These are phyloP conservation scores for Drosophila ficusphila DNA, from an alignment of 1,140 invertebrate genomes.

Conservation along the genomic window DNA sequence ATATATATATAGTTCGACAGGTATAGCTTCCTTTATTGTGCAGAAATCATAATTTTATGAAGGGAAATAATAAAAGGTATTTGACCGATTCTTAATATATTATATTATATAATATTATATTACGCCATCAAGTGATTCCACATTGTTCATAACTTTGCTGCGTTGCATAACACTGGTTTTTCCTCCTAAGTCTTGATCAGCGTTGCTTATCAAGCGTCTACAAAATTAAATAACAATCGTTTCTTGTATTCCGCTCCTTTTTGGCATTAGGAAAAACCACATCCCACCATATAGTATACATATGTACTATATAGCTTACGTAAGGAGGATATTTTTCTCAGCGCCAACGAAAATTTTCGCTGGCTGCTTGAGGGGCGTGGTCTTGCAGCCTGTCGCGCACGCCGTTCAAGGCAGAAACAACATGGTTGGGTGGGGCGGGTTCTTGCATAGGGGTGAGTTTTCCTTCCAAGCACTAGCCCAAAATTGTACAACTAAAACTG, in stretches of 20 bases:
- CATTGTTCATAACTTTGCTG: too few species aligned
- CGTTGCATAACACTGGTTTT: too few species aligned
- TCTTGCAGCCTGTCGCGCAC: slow-evolving; percentile 24
- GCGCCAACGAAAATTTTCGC: slow-evolving; percentile 26
- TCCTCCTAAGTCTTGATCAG: too few species aligned
- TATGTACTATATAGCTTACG: slow-evolving; percentile 1
- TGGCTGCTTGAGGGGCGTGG: slow-evolving; percentile 24
- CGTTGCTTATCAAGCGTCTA: too few species aligned
- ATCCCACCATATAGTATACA: not conserved
- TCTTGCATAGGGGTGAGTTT: slow-evolving; percentile 25
- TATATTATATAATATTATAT: too few species aligned
- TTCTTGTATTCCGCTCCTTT: not conserved
- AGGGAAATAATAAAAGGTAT: too few species aligned
- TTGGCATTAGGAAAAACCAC: not conserved
- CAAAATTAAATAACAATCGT: too few species aligned
- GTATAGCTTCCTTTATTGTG: too few species aligned
- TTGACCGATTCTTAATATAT: too few species aligned
- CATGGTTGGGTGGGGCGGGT: slow-evolving; percentile 12
- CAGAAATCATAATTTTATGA: too few species aligned
- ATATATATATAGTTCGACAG: too few species aligned
- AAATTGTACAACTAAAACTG: not conserved
- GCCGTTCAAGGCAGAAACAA: slow-evolving; percentile 10
- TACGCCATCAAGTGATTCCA: too few species aligned
- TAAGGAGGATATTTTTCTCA: slow-evolving; percentile 13
- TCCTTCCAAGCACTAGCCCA: slow-evolving; percentile 2